A percentile compares a stretch with the other conserved stretches of the same genome.
phyloP scores from a whole-genome alignment of 2,797 vertebrate genomes.

The Epinephelus coioides region DNA sequence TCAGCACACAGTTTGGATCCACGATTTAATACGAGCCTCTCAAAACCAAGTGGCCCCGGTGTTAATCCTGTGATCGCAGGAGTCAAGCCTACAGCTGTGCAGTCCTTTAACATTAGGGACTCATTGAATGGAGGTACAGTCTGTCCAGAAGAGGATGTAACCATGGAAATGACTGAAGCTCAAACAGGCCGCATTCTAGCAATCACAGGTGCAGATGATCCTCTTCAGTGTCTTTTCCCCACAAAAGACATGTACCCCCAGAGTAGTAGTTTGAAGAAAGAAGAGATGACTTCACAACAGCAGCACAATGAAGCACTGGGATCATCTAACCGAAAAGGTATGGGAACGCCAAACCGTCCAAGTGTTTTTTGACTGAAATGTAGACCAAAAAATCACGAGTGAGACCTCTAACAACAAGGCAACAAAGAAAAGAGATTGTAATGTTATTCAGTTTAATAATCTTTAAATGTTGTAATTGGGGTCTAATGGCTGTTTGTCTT shows the following conservation, averaged over 20 bases:
- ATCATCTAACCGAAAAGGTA: slow-evolving; percentile 65
- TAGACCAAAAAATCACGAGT: background rate
- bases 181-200: slow-evolving; percentile 43
- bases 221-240: slow-evolving; percentile 33
- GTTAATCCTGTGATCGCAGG: background rate
- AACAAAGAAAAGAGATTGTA: background rate
- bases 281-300: slow-evolving; percentile 77
- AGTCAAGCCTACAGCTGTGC: background rate
- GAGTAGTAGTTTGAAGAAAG: slow-evolving; percentile 52
- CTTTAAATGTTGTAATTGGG: slow-evolving; percentile 21
- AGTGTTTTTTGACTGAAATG: background rate
- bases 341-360: background rate
- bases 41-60: slow-evolving; percentile 36
- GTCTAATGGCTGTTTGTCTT: background rate
- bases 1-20: slow-evolving; percentile 40
- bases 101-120: background rate
- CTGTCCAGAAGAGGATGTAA: slow-evolving; percentile 35
- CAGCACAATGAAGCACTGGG: slow-evolving; percentile 43
- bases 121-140: background rate
- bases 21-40: background rate
- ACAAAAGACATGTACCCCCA: slow-evolving; percentile 33
- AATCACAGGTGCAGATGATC: slow-evolving; percentile 9
- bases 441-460: slow-evolving; percentile 17
- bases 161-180: slow-evolving; percentile 63
- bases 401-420: background rate